A percentile compares a stretch with the other conserved stretches of the same genome.
phyloP scores from a whole-genome alignment of 2,888 invertebrate species.

The Pseudococcus jackbeardsleyi region DNA sequence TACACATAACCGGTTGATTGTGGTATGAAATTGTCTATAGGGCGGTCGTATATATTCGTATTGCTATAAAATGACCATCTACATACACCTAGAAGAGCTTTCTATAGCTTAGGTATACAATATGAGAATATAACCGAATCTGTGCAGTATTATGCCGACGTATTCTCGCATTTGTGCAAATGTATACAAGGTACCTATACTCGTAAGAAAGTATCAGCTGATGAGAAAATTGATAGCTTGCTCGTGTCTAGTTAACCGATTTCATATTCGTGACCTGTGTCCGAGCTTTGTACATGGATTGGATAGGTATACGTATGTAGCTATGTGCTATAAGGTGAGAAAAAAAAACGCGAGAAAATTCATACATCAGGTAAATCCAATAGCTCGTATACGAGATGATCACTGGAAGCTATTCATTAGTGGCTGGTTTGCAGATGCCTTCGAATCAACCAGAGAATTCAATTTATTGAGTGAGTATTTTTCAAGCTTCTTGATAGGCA shows the following conservation, averaged over 20 bases:
- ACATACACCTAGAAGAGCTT: background rate
- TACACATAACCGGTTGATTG: background rate
- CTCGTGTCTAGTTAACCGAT: conserved; percentile 50
- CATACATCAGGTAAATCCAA: background rate
- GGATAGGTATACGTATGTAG: background rate
- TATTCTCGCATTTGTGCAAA: background rate
- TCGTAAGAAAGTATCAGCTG: conserved; percentile 24
- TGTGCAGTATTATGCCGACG: background rate
- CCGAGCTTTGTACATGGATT: background rate
- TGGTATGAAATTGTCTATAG: background rate
- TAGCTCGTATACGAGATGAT: background rate
- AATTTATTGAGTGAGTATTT: too few relatives aligned
- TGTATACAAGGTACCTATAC: background rate
- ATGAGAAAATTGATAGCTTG: conserved; percentile 48
- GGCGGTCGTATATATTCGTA: background rate
- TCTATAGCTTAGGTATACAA: background rate
- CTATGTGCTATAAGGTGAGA: background rate
- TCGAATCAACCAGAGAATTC: too few relatives aligned
- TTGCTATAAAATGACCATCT: background rate
- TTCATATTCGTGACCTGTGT: conserved; percentile 49
- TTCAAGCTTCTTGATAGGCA: too few relatives aligned
- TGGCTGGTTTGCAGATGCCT: background rate
- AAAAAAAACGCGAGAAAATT: conserved; percentile 33
- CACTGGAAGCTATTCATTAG: conserved; percentile 20
- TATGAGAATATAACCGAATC: background rate